phyloP scores from a whole-genome alignment of 2,797 vertebrate genomes.

The Poeciliopsis gracilis region DNA sequence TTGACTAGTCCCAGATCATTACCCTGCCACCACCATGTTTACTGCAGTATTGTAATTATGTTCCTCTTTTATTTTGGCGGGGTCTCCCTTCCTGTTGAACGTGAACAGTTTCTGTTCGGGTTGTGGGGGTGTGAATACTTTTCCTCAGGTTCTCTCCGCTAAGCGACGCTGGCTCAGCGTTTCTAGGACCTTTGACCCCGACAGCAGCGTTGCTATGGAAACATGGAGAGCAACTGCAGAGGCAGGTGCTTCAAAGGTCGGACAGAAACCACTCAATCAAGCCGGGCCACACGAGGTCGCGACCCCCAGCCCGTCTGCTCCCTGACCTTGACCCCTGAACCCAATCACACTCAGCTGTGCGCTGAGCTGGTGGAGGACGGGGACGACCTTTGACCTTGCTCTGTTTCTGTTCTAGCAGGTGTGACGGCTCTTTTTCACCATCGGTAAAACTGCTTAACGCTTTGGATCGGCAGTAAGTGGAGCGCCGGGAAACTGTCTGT shows the following conservation, averaged over 20 bases:
- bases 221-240: background rate
- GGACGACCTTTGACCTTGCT: conserved; percentile 64
- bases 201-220: background rate
- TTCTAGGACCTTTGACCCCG: background rate
- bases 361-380: conserved; percentile 15
- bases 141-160: background rate
- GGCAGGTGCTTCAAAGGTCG: background rate
- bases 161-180: background rate
- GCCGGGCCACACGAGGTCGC: conserved; percentile 53
- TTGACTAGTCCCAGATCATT: background rate
- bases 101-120: background rate
- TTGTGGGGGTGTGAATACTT: background rate
- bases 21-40: background rate
- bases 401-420: conserved; percentile 77
- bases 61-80: background rate
- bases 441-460: conserved; percentile 23
- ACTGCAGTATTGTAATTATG: background rate
- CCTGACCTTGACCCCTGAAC: conserved; percentile 70
- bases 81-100: background rate
- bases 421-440: conserved; percentile 69
- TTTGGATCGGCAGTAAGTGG: background rate
- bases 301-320: conserved; percentile 64
- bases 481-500: no score
- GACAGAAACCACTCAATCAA: conserved; percentile 33
- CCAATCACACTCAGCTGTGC: conserved; percentile 74